Percentiles rank a stretch among this genome's conserved stretches.
Conservation (phyloP, 2,888 invertebrate genomes). For the Lobophora halterata region DNA sequence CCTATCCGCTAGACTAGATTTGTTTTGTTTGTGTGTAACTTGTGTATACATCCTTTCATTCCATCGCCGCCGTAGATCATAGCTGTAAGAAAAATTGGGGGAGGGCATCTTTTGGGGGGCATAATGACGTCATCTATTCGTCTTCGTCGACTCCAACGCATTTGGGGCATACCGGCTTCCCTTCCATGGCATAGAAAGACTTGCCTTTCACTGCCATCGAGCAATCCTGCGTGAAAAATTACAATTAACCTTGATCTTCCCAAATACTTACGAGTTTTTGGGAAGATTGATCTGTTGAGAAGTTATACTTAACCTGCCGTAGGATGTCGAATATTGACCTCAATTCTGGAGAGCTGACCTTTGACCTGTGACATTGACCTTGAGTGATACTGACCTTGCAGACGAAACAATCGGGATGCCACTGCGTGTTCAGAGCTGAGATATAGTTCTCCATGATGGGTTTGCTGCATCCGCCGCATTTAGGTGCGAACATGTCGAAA, state of each 20-base stretch:
- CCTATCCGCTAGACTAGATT: constrained; percentile 60
- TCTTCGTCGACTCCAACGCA: constrained; percentile 96
- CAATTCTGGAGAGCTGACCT: constrained; percentile 7
- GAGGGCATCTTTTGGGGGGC: constrained; percentile 70
- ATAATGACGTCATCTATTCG: constrained; percentile 76
- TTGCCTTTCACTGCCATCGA: constrained; percentile 95
- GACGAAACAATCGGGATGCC: constrained; percentile 99
- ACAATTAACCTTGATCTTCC: constrained; percentile 34
- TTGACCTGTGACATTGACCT: constrained; percentile 1
- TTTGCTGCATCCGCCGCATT: constrained; percentile 97
- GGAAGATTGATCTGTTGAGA: too few species aligned
- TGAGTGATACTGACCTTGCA: constrained; percentile 91
- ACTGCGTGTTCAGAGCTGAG: constrained; percentile 97
- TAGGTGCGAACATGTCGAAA: constrained; percentile 98
- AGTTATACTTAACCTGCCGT: constrained; percentile 68
- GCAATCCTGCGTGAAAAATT: constrained; percentile 89
- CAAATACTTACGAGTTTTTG: constrained; percentile 39
- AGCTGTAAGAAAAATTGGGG: constrained; percentile 75
- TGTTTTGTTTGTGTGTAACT: constrained; percentile 48
- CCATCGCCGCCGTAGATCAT: constrained; percentile 59
- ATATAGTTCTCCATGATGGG: constrained; percentile 99
- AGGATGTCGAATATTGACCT: constrained; percentile 34
- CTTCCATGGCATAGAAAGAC: constrained; percentile 98
- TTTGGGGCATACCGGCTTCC: constrained; percentile 96
- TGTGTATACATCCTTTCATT: constrained; percentile 42